Percentiles rank a stretch among this genome's conserved stretches.
Evolutionary conservation across 1,140 invertebrate genomes (phyloP).

Genomic region (Pygmarrhopalites habei): DNA sequence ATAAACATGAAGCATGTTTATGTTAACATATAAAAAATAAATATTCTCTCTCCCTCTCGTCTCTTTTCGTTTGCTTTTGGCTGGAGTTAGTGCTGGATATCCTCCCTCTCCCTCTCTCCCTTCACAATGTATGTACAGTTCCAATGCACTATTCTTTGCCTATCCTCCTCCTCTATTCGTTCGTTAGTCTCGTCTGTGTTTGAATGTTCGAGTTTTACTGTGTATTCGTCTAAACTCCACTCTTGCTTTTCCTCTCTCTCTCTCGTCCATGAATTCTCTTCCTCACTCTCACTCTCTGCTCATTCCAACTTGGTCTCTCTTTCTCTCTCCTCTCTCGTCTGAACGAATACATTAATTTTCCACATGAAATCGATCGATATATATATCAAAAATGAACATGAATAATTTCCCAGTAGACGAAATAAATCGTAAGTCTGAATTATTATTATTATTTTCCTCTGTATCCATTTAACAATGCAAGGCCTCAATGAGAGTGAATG

Average conservation of each 20-base stretch:
- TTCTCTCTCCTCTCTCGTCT: constrained; percentile 8
- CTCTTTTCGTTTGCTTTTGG: constrained; percentile 3
- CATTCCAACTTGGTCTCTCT: neutral
- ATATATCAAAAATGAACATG: constrained; percentile 36
- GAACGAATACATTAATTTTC: constrained; percentile 23
- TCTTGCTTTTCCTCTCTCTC: constrained; percentile 11
- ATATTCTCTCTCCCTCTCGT: constrained; percentile 29
- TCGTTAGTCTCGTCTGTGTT: too few species aligned
- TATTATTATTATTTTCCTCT: constrained; percentile 24
- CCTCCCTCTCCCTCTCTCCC: neutral
- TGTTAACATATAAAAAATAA: constrained; percentile 40
- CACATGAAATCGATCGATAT: constrained; percentile 35
- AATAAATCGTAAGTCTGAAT: constrained; percentile 29
- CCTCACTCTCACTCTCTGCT: neutral
- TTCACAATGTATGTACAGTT: too few species aligned
- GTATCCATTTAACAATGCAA: constrained; percentile 13
- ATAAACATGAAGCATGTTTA: constrained; percentile 39
- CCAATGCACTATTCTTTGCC: too few species aligned
- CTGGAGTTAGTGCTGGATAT: neutral
- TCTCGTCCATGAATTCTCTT: constrained; percentile 3
- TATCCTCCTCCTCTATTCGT: too few species aligned
- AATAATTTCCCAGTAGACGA: constrained; percentile 22
- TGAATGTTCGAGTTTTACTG: too few species aligned
- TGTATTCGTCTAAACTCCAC: too few species aligned
- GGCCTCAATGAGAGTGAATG: too few species aligned